A percentile compares a stretch with the other conserved stretches of the same genome.
Conservation (phyloP, 1,140 invertebrate genomes). For the Eubasilissa regina region DNA sequence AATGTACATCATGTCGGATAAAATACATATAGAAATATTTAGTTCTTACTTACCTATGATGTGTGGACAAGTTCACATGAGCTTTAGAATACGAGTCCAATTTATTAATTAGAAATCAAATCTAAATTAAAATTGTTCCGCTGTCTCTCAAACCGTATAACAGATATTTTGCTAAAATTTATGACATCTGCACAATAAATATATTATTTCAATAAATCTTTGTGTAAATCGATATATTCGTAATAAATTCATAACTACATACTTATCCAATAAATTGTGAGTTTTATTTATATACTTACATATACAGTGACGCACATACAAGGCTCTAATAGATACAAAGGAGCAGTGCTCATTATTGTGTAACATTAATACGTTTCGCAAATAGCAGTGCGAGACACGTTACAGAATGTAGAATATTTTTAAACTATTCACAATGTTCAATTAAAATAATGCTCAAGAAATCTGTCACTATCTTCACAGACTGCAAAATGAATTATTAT, state of each 20-base stretch:
- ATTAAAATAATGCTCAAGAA: too few relatives aligned
- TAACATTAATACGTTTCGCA: too few relatives aligned
- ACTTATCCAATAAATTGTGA: constrained; percentile 51
- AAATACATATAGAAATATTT: constrained; percentile 7
- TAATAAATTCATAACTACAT: constrained; percentile 55
- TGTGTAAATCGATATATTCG: constrained; percentile 54
- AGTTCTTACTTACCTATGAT: constrained; percentile 37
- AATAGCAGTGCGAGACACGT: too few relatives aligned
- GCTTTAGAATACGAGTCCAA: constrained; percentile 38
- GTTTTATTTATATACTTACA: constrained; percentile 32
- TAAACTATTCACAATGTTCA: too few relatives aligned
- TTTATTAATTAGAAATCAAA: constrained; percentile 37
- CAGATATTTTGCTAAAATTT: constrained; percentile 42
- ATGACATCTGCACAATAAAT: constrained; percentile 40
- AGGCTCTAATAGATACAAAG: too few relatives aligned
- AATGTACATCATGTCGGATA: constrained; percentile 12
- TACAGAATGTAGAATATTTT: too few relatives aligned
- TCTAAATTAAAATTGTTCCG: constrained; percentile 47
- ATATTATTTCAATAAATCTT: constrained; percentile 49
- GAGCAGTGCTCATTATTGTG: too few relatives aligned
- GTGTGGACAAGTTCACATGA: constrained; percentile 39
- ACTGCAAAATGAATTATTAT: too few relatives aligned
- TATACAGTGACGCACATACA: neutral
- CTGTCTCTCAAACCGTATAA: constrained; percentile 36
- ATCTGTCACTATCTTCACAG: too few relatives aligned